A percentile compares a stretch with the other conserved stretches of the same genome.
These are phyloP conservation scores for Miltochrista miniata DNA, from an alignment of 2,888 invertebrate species.

Conservation along the genomic window DNA sequence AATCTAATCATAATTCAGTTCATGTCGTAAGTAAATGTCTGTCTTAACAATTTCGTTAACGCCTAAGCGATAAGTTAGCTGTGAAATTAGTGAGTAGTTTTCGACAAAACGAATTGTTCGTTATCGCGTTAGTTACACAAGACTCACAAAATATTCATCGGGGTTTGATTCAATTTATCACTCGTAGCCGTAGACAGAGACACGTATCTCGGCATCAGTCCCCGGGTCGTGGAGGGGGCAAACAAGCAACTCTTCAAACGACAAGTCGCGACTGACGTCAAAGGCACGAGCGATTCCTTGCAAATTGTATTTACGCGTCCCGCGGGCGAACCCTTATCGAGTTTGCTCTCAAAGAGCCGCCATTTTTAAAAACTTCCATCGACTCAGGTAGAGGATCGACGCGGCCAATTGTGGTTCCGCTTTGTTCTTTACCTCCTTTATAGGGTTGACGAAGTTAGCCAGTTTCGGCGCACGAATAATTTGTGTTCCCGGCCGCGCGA, in stretches of 20 bases:
- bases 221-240: slow-evolving; percentile 19
- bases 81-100: not conserved
- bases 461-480: slow-evolving; percentile 80
- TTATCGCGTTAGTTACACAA: slow-evolving; percentile 20
- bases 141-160: slow-evolving; percentile 33
- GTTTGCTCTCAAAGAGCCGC: slow-evolving; percentile 79
- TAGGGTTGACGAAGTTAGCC: slow-evolving; percentile 78
- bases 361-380: slow-evolving; percentile 80
- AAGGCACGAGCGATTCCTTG: slow-evolving; percentile 77
- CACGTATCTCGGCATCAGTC: slow-evolving; percentile 15
- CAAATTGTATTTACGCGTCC: slow-evolving; percentile 82
- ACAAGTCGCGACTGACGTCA: slow-evolving; percentile 64
- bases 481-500: slow-evolving; percentile 78
- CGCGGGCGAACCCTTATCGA: slow-evolving; percentile 77
- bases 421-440: slow-evolving; percentile 79
- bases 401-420: slow-evolving; percentile 79
- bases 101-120: slow-evolving; percentile 4
- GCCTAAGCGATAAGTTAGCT: too few species aligned
- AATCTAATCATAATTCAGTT: not conserved
- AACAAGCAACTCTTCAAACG: slow-evolving; percentile 66
- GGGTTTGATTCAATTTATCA: slow-evolving; percentile 34
- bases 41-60: too few species aligned
- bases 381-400: slow-evolving; percentile 67
- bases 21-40: not conserved
- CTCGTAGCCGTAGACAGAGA: slow-evolving; percentile 25